These are phyloP conservation scores for Heliconius nattereri DNA, from an alignment of 1,140 invertebrate species.

Conservation along the genomic window DNA sequence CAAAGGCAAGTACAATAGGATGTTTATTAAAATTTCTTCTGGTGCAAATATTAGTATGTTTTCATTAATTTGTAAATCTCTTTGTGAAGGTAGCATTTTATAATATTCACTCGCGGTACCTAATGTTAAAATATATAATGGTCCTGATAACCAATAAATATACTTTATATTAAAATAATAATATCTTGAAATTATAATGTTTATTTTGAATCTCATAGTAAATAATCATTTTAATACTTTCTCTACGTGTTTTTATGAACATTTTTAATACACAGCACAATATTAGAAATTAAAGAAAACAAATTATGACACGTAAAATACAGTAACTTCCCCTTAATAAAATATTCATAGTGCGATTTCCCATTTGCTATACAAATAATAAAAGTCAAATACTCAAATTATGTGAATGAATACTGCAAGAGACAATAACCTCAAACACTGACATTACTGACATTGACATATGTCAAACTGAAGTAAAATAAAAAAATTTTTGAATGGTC, in stretches of 20 bases:
- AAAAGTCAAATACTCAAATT: not conserved
- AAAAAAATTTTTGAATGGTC: no score
- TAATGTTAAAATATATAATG: not conserved
- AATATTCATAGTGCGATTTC: not conserved
- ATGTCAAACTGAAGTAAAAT: no score
- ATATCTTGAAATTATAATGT: not conserved
- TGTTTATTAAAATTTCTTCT: slow-evolving; percentile 61
- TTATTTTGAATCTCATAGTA: not conserved
- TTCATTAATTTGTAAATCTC: not conserved
- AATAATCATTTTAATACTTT: not conserved
- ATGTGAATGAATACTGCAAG: not conserved
- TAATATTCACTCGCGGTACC: not conserved
- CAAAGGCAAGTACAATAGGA: slow-evolving; percentile 53
- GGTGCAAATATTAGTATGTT: slow-evolving; percentile 43
- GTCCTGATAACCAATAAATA: not conserved
- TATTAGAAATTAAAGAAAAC: not conserved
- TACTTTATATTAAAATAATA: not conserved
- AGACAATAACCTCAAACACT: not conserved
- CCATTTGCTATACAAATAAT: not conserved
- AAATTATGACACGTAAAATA: not conserved
- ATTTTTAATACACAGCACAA: not conserved
- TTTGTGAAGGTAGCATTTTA: not conserved
- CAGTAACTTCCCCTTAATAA: not conserved
- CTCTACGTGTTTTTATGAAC: not conserved
- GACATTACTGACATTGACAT: no score